These are phyloP conservation scores for Chaetophractus vellerosus DNA, from an alignment of 2,797 vertebrate genomes.

Conservation along the genomic window DNA sequence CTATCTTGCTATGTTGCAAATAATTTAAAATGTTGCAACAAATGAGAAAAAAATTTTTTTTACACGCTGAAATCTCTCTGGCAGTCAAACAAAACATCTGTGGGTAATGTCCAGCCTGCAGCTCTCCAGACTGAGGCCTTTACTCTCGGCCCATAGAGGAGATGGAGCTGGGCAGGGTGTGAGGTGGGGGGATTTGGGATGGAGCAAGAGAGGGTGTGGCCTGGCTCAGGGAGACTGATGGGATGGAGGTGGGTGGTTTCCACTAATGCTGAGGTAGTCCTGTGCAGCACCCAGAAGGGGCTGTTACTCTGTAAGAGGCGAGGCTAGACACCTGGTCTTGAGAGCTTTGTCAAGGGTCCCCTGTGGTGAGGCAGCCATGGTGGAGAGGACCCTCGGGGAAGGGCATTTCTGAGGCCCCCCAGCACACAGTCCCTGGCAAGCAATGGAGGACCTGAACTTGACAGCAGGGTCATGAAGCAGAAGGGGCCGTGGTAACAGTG, in stretches of 20 bases:
- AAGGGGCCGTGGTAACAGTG: neutral
- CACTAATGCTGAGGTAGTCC: neutral
- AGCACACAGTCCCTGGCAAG: neutral
- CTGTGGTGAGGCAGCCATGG: neutral
- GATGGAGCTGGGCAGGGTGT: neutral
- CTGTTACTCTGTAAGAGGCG: neutral
- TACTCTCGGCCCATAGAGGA: too few relatives aligned
- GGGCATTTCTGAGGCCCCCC: neutral
- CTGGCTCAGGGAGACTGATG: neutral
- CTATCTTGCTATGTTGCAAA: neutral
- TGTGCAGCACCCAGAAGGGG: neutral
- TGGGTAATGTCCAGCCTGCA: neutral
- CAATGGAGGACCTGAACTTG: conserved; percentile 26
- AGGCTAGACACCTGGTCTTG: too few relatives aligned
- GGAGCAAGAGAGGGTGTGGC: neutral
- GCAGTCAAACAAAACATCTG: neutral
- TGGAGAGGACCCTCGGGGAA: neutral
- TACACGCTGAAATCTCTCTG: neutral
- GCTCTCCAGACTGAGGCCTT: neutral
- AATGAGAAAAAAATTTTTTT: too few relatives aligned
- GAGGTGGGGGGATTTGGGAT: neutral
- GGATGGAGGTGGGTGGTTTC: neutral
- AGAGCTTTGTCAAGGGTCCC: neutral
- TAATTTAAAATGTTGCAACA: neutral
- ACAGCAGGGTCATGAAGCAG: neutral